phyloP scores from a whole-genome alignment of 2,113 vertebrate species.

The Scortum barcoo region DNA sequence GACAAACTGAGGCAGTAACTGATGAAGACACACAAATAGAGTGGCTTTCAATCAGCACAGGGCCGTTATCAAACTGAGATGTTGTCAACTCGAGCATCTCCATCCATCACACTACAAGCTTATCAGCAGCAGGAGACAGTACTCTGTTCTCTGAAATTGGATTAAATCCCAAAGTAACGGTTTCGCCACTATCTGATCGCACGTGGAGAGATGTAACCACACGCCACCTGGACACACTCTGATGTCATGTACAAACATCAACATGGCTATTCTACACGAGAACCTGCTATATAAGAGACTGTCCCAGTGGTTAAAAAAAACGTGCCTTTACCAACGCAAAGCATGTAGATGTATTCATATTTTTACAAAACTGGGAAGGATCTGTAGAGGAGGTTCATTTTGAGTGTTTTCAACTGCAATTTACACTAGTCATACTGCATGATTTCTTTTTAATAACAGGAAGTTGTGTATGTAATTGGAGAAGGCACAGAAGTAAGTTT shows the following conservation, averaged over 20 bases:
- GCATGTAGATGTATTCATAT: background rate
- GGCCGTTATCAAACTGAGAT: slow-evolving; percentile 46
- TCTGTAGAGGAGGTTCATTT: too few relatives aligned
- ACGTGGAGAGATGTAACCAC: background rate
- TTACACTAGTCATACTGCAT: too few relatives aligned
- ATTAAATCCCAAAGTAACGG: slow-evolving; percentile 37
- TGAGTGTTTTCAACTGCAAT: background rate
- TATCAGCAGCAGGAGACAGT: slow-evolving; percentile 39
- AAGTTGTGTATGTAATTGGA: background rate
- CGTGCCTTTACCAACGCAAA: background rate
- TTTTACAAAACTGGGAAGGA: background rate
- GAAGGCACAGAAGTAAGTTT: background rate
- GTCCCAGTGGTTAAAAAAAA: background rate
- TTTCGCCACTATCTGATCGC: background rate
- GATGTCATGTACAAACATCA: slow-evolving; percentile 25
- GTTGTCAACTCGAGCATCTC: slow-evolving; percentile 58
- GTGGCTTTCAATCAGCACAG: slow-evolving; percentile 52
- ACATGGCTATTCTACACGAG: background rate
- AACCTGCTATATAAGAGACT: background rate
- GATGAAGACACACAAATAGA: slow-evolving; percentile 62
- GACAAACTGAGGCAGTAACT: slow-evolving; percentile 59
- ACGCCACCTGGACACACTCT: slow-evolving; percentile 2
- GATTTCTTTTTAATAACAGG: background rate
- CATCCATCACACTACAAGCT: slow-evolving; percentile 58
- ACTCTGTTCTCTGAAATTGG: slow-evolving; percentile 39